Conservation (phyloP, 2,113 vertebrate species). For the Channa maculata region DNA sequence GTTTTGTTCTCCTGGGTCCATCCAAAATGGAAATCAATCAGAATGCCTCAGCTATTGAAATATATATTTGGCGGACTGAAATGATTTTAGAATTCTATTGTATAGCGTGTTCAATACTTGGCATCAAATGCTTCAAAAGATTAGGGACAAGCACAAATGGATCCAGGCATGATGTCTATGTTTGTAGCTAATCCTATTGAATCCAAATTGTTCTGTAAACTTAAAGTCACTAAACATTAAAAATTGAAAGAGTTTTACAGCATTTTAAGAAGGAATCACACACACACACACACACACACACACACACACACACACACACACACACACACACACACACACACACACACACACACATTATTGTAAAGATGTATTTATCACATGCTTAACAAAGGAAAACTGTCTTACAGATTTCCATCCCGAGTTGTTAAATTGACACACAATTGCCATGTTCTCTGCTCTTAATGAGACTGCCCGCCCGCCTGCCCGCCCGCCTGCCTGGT, state of each 20-base stretch:
- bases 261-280: too few relatives aligned
- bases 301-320: too few relatives aligned
- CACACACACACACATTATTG: background rate
- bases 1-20: slow-evolving; percentile 21
- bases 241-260: background rate
- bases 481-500: background rate
- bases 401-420: background rate
- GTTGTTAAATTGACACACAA: background rate
- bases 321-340: too few relatives aligned
- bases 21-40: slow-evolving; percentile 47
- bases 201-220: slow-evolving; percentile 24
- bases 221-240: background rate
- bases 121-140: slow-evolving; percentile 26
- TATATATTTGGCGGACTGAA: slow-evolving; percentile 38
- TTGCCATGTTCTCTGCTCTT: background rate
- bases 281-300: too few relatives aligned
- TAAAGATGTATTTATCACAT: slow-evolving; percentile 1
- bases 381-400: background rate
- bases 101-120: slow-evolving; percentile 35
- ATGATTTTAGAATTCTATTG: slow-evolving; percentile 53
- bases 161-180: slow-evolving; percentile 26
- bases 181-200: slow-evolving; percentile 32
- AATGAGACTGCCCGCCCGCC: slow-evolving; percentile 6
- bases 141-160: slow-evolving; percentile 41
- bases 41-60: slow-evolving; percentile 31